phyloP scores from a whole-genome alignment of 2,888 invertebrate species.

The Morpho helenor region DNA sequence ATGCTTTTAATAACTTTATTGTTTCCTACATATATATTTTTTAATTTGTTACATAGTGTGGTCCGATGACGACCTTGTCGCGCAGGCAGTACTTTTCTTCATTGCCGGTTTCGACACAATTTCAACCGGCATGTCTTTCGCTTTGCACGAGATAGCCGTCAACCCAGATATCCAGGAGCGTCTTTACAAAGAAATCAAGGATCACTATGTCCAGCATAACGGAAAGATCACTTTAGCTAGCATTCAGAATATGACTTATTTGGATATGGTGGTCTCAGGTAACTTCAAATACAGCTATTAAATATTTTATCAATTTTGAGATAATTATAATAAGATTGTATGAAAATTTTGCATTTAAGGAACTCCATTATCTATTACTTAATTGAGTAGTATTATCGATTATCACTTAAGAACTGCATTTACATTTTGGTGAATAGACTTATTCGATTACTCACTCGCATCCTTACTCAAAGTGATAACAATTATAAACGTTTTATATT shows the following conservation, averaged over 20 bases:
- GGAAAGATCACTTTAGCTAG: constrained; percentile 59
- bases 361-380: too few species aligned
- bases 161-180: constrained; percentile 73
- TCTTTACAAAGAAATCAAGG: constrained; percentile 68
- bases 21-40: background rate
- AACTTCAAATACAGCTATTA: background rate
- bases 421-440: too few species aligned
- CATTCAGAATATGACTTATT: constrained; percentile 69
- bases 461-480: too few species aligned
- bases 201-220: constrained; percentile 46
- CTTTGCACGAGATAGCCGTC: constrained; percentile 71
- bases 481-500: constrained; percentile 7
- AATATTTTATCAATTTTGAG: too few species aligned
- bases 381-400: too few species aligned
- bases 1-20: too few species aligned
- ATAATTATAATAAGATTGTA: too few species aligned
- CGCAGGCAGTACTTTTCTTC: constrained; percentile 66
- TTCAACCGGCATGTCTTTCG: constrained; percentile 55
- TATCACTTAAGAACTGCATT: too few species aligned
- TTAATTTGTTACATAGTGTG: constrained; percentile 37
- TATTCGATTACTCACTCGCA: too few species aligned
- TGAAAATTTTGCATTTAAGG: too few species aligned
- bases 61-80: constrained; percentile 47
- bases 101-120: constrained; percentile 70
- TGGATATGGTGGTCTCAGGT: constrained; percentile 78